Base-by-base conservation (phyloP, 2,888 invertebrate species). In the Clivina fossor region DNA sequence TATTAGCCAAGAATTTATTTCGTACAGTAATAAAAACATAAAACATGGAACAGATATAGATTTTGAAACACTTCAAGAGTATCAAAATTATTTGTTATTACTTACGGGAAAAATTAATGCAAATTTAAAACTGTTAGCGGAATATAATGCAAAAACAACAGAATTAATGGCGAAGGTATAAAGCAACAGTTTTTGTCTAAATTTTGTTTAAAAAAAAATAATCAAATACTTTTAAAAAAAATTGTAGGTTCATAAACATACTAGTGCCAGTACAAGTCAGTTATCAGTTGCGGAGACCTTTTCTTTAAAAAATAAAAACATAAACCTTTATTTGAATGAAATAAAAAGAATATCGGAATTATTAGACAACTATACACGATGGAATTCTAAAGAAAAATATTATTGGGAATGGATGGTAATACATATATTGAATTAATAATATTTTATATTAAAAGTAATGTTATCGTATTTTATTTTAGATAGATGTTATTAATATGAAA, bases 391-490 rank as follows among this genome's bases (percentile, higher is more conserved):
- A 5, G 59, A 62, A 54, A 37, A 53, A 13, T 13, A 41, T 18
- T 67, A 64, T 60, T 66, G 65, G 65, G 56, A 65, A 19, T 67
- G 66, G 66, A 65, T 67, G 65, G 65, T 66, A 37, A 35, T 19
- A 48, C 30, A 35, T 35, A 33, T 33, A 11, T n/a, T 18, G 15
- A 11, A 4, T 11, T 20, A 47, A 19, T 22, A 33, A 22, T 41
- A 43, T 20, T n/a, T 15, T 13, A 16, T 13, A 7, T 33, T 7
- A 33, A 33, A 7, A 5, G 11, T 4, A 33, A 11, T 11, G 4
- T 11, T 33, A 11, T 33, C 13, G 5, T 33, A 5, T 22, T n/a
- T 19, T 15, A 13, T 50, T 50, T 40, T 11, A 50, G 50, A 7
- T 40, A 20, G 19, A 38, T 11, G 50, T 50, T 9, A 19, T 50